Evolutionary conservation across 2,113 vertebrate species (phyloP).

Genomic region (Otus sunia): DNA sequence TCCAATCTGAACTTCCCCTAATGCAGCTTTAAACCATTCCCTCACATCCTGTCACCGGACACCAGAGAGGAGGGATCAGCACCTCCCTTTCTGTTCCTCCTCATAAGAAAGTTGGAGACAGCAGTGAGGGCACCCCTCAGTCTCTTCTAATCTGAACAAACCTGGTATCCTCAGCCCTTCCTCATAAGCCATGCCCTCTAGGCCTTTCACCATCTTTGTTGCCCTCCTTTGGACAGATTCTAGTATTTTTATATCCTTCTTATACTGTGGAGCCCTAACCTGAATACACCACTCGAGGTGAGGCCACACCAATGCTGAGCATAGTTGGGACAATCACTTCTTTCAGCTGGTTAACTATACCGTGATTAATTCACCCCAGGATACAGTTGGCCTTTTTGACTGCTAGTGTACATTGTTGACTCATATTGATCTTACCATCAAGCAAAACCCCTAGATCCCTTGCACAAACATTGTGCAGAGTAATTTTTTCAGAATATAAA

Average conservation of each 20-base stretch:
- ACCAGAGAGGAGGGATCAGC: neutral
- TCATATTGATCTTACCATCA: neutral
- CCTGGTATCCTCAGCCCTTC: neutral
- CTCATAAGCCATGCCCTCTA: neutral
- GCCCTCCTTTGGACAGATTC: neutral
- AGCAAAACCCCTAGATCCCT: neutral
- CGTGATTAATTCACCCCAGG: neutral
- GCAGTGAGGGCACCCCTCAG: neutral
- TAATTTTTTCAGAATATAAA: neutral
- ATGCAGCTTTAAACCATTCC: neutral
- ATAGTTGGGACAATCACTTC: neutral
- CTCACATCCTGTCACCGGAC: accelerated
- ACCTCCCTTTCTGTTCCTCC: accelerated
- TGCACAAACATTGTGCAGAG: neutral
- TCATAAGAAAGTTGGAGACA: neutral
- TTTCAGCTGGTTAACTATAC: neutral
- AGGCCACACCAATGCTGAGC: neutral
- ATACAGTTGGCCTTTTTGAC: neutral
- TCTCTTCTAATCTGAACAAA: neutral
- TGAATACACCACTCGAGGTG: neutral
- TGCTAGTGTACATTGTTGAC: neutral
- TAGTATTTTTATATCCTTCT: neutral
- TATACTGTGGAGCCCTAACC: neutral
- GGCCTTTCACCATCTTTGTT: neutral
- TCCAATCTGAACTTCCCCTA: neutral